Conservation (phyloP, 2,113 vertebrate genomes). For the Hemiprocne comata region DNA sequence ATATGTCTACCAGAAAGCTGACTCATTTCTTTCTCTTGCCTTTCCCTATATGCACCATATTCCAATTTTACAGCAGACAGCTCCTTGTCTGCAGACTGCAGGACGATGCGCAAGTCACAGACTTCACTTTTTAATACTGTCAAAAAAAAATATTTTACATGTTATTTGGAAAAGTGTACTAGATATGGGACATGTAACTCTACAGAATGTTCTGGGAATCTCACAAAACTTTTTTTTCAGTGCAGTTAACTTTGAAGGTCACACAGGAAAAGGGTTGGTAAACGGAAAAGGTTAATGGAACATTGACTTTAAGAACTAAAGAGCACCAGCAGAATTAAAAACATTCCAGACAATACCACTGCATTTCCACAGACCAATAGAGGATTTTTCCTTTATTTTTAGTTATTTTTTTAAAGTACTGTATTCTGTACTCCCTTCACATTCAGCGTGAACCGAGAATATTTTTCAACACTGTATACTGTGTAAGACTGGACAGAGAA, state of each 20-base stretch:
- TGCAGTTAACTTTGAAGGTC: neutral
- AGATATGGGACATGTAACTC: neutral
- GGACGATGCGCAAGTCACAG: constrained; percentile 89
- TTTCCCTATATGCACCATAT: constrained; percentile 70
- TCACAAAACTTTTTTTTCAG: neutral
- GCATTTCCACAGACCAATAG: neutral
- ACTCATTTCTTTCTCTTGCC: constrained; percentile 82
- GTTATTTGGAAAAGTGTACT: neutral
- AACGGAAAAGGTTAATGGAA: neutral
- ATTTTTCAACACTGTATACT: neutral
- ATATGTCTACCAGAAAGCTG: constrained; percentile 86
- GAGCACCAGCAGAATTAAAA: neutral
- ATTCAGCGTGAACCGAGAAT: neutral
- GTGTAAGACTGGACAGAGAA: neutral
- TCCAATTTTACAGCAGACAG: constrained; percentile 77
- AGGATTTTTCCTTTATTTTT: neutral
- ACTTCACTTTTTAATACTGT: constrained; percentile 90
- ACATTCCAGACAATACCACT: neutral
- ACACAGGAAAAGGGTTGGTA: neutral
- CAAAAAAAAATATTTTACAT: neutral
- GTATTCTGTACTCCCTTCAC: neutral
- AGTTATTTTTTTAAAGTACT: neutral
- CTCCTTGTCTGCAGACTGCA: constrained; percentile 94
- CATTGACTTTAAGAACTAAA: neutral
- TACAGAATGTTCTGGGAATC: neutral